A percentile compares a stretch with the other conserved stretches of the same genome.
phyloP scores from a whole-genome alignment of 2,888 invertebrate genomes.

The Pinctada fucata region DNA sequence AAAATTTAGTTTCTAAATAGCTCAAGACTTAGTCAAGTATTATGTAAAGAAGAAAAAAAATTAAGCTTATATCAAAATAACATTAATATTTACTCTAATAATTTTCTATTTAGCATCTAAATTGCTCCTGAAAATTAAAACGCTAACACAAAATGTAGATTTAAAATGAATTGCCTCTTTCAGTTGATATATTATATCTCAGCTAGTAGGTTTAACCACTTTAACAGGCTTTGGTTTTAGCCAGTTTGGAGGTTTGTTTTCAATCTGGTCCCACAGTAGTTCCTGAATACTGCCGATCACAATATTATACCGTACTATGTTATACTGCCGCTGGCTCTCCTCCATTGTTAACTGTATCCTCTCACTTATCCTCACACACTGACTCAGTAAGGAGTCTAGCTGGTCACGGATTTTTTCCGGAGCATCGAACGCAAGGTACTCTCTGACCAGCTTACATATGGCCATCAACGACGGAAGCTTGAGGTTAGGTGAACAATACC shows the following conservation, averaged over 20 bases:
- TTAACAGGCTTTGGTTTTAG: conserved; percentile 36
- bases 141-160: no score
- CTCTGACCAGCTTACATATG: conserved; percentile 64
- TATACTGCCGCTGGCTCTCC: background rate
- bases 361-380: conserved; percentile 55
- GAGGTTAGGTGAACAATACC: conserved; percentile 55
- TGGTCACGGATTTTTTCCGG: conserved; percentile 55
- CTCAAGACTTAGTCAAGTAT: no score
- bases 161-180: no score
- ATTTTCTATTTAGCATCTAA: no score
- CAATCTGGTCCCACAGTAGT: conserved; percentile 67
- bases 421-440: conserved; percentile 64
- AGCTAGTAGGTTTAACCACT: conserved; percentile 1
- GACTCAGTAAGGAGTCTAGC: conserved; percentile 53
- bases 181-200: background rate
- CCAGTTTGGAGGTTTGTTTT: conserved; percentile 54
- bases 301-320: conserved; percentile 61
- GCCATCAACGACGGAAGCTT: conserved; percentile 58
- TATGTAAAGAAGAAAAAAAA: no score
- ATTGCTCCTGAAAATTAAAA: no score
- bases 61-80: no score
- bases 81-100: no score
- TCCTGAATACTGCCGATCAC: conserved; percentile 61
- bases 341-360: background rate
- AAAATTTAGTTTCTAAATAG: no score